These are phyloP conservation scores for Rhizoglyphus robini DNA, from an alignment of 1,140 invertebrate genomes.

Conservation along the genomic window DNA sequence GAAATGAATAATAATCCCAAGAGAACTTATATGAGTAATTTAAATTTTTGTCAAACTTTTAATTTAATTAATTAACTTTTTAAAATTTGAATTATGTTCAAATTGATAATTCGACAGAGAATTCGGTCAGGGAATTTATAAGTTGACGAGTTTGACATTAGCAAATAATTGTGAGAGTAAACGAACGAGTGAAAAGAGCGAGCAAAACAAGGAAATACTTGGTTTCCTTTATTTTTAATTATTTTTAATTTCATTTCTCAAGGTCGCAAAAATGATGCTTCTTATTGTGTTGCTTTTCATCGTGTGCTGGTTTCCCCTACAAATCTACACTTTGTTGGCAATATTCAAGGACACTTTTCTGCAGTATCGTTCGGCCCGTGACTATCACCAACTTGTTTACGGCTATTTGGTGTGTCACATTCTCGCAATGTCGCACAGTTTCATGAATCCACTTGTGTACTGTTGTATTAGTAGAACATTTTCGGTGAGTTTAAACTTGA, in stretches of 20 bases:
- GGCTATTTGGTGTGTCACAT: slow-evolving; percentile 40
- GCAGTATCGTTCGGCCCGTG: slow-evolving; percentile 28
- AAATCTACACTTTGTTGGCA: slow-evolving; percentile 32
- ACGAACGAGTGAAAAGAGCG: too few relatives aligned
- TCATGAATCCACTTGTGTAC: slow-evolving; percentile 74
- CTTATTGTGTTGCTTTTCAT: slow-evolving; percentile 41
- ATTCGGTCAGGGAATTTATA: too few relatives aligned
- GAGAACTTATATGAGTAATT: too few relatives aligned
- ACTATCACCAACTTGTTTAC: slow-evolving; percentile 29
- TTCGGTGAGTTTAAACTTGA: slow-evolving; percentile 49
- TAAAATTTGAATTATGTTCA: too few relatives aligned
- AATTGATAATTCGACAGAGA: too few relatives aligned
- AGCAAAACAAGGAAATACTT: too few relatives aligned
- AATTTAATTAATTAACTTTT: too few relatives aligned
- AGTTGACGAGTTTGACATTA: too few relatives aligned
- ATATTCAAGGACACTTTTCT: slow-evolving; percentile 28
- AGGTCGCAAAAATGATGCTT: slow-evolving; percentile 44
- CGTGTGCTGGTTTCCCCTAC: slow-evolving; percentile 41
- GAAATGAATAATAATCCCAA: too few relatives aligned
- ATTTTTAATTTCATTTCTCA: slow-evolving; percentile 13
- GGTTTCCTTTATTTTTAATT: too few relatives aligned
- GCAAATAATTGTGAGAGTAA: too few relatives aligned
- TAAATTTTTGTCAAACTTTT: too few relatives aligned
- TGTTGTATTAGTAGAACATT: slow-evolving; percentile 76
- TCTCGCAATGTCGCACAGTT: slow-evolving; percentile 53